A percentile compares a stretch with the other conserved stretches of the same genome.
Evolutionary conservation across 2,797 vertebrate species (phyloP).

Genomic region (Gallinago nigripennis): DNA sequence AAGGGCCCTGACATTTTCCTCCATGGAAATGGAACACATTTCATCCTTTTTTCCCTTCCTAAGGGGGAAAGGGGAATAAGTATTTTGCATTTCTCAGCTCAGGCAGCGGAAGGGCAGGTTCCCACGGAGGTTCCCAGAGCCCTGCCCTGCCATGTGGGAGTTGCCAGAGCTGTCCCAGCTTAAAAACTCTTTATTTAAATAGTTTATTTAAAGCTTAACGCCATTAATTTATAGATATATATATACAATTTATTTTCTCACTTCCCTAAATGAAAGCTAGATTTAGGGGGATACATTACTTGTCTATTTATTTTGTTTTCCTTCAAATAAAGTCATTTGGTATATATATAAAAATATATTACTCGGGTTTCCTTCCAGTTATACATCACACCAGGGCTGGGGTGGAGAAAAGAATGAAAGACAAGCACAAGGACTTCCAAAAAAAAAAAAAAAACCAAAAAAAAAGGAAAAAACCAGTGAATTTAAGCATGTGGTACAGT

Average conservation of each 20-base stretch:
- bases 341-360: constrained; percentile 51
- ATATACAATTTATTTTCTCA: neutral
- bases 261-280: constrained; percentile 12
- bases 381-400: neutral
- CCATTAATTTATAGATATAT: neutral
- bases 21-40: rapidly evolving
- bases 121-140: neutral
- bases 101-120: neutral
- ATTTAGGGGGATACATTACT: neutral
- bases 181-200: neutral
- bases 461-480: neutral
- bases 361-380: constrained; percentile 1
- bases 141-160: neutral
- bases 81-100: neutral
- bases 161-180: neutral
- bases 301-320: neutral
- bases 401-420: neutral
- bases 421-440: neutral
- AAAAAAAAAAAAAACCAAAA: neutral
- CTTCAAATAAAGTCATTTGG: constrained; percentile 35
- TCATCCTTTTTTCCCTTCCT: neutral
- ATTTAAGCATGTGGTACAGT: neutral
- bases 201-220: constrained; percentile 1
- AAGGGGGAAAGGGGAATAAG: neutral
- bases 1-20: neutral